Conservation (phyloP, 2,888 invertebrate species). For the Cheiracanthium punctorium region DNA sequence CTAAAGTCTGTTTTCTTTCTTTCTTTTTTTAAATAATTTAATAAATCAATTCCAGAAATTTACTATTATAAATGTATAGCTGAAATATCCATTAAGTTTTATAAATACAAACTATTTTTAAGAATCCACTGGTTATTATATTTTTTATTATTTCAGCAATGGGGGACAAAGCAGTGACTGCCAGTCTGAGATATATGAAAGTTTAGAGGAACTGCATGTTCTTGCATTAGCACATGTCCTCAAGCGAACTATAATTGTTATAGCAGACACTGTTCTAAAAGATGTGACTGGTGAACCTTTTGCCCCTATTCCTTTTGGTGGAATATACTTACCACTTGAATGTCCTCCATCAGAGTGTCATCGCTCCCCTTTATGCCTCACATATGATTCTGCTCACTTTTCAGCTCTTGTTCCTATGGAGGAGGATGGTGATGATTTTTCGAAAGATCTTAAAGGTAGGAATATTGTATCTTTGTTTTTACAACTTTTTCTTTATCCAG, state of each 20-base stretch:
- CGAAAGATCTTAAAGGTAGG: conserved; percentile 27
- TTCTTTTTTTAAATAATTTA: too few relatives aligned
- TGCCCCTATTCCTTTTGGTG: conserved; percentile 91
- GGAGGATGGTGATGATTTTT: conserved; percentile 72
- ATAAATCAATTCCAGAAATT: too few relatives aligned
- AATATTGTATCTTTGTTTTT: too few relatives aligned
- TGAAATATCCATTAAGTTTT: too few relatives aligned
- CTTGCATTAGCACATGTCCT: conserved; percentile 89
- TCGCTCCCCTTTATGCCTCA: conserved; percentile 85
- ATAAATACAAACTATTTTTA: too few relatives aligned
- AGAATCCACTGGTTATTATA: too few relatives aligned
- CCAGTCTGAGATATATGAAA: conserved; percentile 79
- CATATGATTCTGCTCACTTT: conserved; percentile 92
- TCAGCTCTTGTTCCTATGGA: conserved; percentile 89
- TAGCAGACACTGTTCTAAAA: conserved; percentile 87
- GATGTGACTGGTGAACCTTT: conserved; percentile 89
- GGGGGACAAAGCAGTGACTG: conserved; percentile 34
- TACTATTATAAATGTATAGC: too few relatives aligned
- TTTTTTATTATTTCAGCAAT: conserved; percentile 4
- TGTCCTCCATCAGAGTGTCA: conserved; percentile 83
- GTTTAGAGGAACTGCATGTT: conserved; percentile 89
- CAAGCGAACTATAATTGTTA: conserved; percentile 86
- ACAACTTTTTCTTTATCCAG: too few relatives aligned
- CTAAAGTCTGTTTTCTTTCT: too few relatives aligned
- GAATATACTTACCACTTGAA: conserved; percentile 88